A percentile compares a stretch with the other conserved stretches of the same genome.
Conservation (phyloP, 2,797 vertebrate species). For the Brachymystax lenok region DNA sequence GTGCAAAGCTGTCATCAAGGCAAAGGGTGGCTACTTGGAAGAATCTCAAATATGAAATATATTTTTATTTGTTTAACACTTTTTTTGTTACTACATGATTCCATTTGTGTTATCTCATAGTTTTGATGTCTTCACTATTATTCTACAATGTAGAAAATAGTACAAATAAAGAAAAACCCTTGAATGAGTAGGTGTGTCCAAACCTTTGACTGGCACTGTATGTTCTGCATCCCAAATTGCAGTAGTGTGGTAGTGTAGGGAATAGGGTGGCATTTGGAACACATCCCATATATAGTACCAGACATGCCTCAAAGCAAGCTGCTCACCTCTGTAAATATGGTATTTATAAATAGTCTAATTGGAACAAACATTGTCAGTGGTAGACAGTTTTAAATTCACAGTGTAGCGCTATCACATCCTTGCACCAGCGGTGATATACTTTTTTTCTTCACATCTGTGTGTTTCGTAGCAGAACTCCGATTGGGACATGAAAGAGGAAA, state of each 20-base stretch:
- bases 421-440: slow-evolving; percentile 61
- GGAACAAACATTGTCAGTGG: slow-evolving; percentile 65
- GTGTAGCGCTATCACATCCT: slow-evolving; percentile 62
- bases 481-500: slow-evolving; percentile 47
- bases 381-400: slow-evolving; percentile 64
- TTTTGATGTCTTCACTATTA: no score
- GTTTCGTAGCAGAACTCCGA: slow-evolving; percentile 55
- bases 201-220: no score
- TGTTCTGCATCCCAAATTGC: neutral
- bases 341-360: slow-evolving; percentile 71
- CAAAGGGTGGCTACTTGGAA: no score
- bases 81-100: no score
- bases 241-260: no score
- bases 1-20: no score
- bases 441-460: slow-evolving; percentile 60
- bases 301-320: slow-evolving; percentile 54
- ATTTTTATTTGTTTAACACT: no score
- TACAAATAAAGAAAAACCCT: no score
- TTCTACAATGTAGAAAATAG: no score
- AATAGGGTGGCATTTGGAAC: neutral
- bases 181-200: no score
- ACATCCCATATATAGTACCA: slow-evolving; percentile 19
- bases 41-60: no score
- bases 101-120: no score
- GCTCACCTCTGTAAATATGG: slow-evolving; percentile 58